phyloP scores from a whole-genome alignment of 2,113 vertebrate species.

The Muscicapa adusta region DNA sequence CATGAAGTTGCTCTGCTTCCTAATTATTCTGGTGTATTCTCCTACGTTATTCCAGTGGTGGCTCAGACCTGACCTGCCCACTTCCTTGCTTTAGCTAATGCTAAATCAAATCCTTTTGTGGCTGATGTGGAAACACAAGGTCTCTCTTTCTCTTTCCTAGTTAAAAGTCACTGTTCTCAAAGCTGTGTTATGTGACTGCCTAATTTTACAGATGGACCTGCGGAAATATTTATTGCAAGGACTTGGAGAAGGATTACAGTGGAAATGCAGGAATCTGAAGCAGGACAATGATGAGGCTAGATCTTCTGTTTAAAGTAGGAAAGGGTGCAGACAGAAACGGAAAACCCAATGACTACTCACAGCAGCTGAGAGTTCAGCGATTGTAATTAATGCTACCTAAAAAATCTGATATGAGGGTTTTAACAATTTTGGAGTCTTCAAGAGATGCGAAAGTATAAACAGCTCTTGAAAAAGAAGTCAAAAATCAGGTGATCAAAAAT shows the following conservation, averaged over 20 bases:
- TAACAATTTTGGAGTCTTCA: background rate
- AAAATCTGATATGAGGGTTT: background rate
- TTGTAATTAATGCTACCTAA: background rate
- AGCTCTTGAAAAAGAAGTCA: background rate
- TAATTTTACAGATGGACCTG: background rate
- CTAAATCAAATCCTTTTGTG: background rate
- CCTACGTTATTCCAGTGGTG: background rate
- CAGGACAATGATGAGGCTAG: background rate
- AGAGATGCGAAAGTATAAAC: background rate
- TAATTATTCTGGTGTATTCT: background rate
- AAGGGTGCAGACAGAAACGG: background rate
- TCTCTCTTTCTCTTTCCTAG: background rate
- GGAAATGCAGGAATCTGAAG: background rate
- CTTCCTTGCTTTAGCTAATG: background rate
- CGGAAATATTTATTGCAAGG: background rate
- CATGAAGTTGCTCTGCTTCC: background rate
- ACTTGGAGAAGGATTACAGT: background rate
- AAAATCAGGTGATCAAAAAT: background rate
- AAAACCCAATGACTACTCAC: background rate
- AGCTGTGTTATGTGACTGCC: background rate
- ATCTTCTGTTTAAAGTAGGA: background rate
- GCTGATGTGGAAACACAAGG: background rate
- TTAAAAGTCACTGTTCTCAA: background rate
- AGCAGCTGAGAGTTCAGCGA: background rate
- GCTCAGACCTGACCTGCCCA: background rate